Evolutionary conservation across 2,888 invertebrate genomes (phyloP), one percentile per base, ranked within the genome.

Genomic region (Ormyrus nitidulus): DNA sequence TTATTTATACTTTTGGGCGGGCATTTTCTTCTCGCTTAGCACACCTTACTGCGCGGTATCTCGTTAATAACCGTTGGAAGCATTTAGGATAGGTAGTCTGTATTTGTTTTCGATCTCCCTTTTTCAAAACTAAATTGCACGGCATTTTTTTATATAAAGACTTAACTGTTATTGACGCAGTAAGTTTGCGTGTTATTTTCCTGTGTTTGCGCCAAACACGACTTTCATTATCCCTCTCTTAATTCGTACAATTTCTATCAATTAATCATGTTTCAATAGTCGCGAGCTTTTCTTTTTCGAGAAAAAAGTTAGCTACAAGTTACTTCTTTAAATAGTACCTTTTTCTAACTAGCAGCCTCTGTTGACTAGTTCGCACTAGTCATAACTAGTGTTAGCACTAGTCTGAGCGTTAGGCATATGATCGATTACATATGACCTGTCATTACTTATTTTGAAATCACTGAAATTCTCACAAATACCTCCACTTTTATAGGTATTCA

Each of bases 331-430:
- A 69, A 72, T 70, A 86, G 84, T 84, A 86, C 80, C 85, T 85
- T 84, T 86, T 81, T 87, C 87, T 89, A 88, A 86, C 87, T 89
- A 89, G 88, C 88, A 89, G 88, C 88, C 87, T 89, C 86, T 84
- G 84, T 84, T 86, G 88, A 89, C 88, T 89, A 88, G 88, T 86
- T 84, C 82, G 86, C 87, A 87, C 88, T 88, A 88, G 88, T 86
- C 86, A 82, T 81, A 83, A 85, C 86, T 88, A 89, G 87, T 85
- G 83, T 86, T 85, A 87, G 86, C 88, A 86, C 87, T 88, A 89
- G 87, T 85, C 86, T 87, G 89, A 90, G 87, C 88, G 85, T 88
- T 87, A 87, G 86, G 86, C 86, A 83, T 86, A 83, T 51, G 54
- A 79, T 53, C 34, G 53, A 69, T 69, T 83, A 84, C 79, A 81